Percentiles rank a stretch among this genome's conserved stretches.
phyloP scores from a whole-genome alignment of 2,888 invertebrate genomes.

The Trissonchulus latispiculum region DNA sequence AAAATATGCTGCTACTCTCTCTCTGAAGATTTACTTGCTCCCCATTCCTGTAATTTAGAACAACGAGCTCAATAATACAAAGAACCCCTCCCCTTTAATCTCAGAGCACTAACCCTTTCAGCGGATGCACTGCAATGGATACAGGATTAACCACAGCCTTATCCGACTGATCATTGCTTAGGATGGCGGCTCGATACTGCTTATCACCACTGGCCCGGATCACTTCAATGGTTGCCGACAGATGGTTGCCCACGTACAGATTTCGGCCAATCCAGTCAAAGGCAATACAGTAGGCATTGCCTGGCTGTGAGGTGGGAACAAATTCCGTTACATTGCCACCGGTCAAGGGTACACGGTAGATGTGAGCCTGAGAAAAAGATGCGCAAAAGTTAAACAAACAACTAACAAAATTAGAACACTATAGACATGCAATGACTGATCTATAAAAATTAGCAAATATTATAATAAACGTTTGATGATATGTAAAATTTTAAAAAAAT shows the following conservation, averaged over 20 bases:
- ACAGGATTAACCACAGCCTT: conserved; percentile 73
- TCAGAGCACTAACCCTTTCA: conserved; percentile 75
- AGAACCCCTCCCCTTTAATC: too few relatives aligned
- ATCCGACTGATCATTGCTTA: conserved; percentile 68
- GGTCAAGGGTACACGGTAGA: background rate
- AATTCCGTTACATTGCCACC: conserved; percentile 18
- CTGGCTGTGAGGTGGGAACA: conserved; percentile 53
- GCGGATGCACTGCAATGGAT: conserved; percentile 76
- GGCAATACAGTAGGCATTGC: conserved; percentile 78
- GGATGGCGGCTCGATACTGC: conserved; percentile 66
- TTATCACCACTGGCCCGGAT: conserved; percentile 57
- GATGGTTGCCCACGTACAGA: conserved; percentile 75
- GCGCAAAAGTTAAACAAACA: background rate
- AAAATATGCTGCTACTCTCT: too few relatives aligned
- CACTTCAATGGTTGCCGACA: conserved; percentile 74
- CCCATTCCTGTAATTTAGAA: too few relatives aligned
- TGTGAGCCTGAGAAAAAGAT: conserved; percentile 1
- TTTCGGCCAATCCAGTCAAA: conserved; percentile 96
- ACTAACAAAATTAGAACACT: background rate
- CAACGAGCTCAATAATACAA: too few relatives aligned
- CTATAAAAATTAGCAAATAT: too few relatives aligned
- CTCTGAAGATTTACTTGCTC: too few relatives aligned
- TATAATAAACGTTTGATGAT: too few relatives aligned
- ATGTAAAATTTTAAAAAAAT: too few relatives aligned
- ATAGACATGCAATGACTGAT: too few relatives aligned